These are phyloP conservation scores for Paracentrotus lividus DNA, from an alignment of 53 echinoderm and acorn worm genomes.

Conservation along the genomic window DNA sequence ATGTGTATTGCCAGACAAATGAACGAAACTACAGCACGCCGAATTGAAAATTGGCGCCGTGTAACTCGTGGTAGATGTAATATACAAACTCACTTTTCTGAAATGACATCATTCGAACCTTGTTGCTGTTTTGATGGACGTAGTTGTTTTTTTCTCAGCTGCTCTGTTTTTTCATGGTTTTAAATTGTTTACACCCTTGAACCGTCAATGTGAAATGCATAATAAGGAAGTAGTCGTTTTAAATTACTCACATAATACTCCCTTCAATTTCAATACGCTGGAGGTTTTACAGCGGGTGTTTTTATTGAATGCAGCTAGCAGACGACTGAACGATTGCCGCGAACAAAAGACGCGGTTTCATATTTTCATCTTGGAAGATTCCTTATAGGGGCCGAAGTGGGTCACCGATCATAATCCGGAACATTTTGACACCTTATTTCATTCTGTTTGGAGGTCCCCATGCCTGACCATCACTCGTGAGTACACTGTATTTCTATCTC, in stretches of 20 bases:
- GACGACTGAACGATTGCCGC: neutral
- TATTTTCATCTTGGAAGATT: neutral
- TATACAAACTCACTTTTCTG: too few relatives aligned
- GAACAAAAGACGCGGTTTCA: slow-evolving; percentile 23
- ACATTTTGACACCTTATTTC: slow-evolving; percentile 24
- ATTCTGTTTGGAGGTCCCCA: neutral
- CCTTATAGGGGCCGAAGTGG: neutral
- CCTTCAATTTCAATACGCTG: neutral
- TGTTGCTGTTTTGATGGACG: neutral
- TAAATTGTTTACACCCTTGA: neutral
- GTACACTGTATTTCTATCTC: neutral
- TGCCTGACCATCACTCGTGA: slow-evolving; percentile 19
- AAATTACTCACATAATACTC: neutral
- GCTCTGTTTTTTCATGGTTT: neutral
- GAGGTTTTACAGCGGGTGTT: neutral
- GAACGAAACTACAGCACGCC: neutral
- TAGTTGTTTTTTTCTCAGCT: neutral
- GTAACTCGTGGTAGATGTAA: too few relatives aligned
- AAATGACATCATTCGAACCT: neutral
- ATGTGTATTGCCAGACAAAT: neutral
- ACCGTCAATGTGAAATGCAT: neutral
- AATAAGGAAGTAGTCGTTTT: slow-evolving; percentile 27
- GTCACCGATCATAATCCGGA: neutral
- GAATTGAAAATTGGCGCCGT: neutral
- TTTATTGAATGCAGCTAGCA: slow-evolving; percentile 1